These are phyloP conservation scores for Erebia aethiops DNA, from an alignment of 2,888 invertebrate genomes.

Conservation along the genomic window DNA sequence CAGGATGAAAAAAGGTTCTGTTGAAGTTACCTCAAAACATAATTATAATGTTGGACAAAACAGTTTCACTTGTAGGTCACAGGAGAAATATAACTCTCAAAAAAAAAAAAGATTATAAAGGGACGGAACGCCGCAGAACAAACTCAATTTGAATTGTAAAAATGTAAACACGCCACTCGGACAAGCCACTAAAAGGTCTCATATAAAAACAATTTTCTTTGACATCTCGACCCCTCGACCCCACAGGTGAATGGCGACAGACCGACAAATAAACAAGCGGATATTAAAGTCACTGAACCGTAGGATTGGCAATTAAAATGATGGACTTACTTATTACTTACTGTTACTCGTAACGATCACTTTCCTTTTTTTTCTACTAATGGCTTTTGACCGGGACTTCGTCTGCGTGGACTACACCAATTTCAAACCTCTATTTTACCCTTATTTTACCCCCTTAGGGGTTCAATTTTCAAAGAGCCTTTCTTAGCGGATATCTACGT, in stretches of 20 bases:
- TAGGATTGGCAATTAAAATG: background rate
- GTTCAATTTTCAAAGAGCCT: no score
- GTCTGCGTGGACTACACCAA: no score
- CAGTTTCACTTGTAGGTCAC: no score
- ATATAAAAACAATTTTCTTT: conserved; percentile 1
- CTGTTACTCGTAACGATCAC: background rate
- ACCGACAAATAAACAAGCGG: background rate
- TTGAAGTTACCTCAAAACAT: no score
- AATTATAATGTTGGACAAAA: no score
- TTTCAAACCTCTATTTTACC: no score
- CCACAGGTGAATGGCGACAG: background rate
- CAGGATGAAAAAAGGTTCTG: no score
- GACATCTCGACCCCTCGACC: background rate
- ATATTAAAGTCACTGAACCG: background rate
- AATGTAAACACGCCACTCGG: background rate
- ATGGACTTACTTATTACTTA: background rate
- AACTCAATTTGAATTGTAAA: conserved; percentile 13
- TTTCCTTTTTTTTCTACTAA: no score
- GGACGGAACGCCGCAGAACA: background rate
- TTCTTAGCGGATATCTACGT: no score
- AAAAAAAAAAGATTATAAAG: background rate
- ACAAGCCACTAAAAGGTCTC: background rate
- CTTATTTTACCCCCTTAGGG: no score
- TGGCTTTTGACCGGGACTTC: no score
- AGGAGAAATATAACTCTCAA: no score